Conservation (phyloP, 2,888 invertebrate genomes). For the Tortrix viridana region DNA sequence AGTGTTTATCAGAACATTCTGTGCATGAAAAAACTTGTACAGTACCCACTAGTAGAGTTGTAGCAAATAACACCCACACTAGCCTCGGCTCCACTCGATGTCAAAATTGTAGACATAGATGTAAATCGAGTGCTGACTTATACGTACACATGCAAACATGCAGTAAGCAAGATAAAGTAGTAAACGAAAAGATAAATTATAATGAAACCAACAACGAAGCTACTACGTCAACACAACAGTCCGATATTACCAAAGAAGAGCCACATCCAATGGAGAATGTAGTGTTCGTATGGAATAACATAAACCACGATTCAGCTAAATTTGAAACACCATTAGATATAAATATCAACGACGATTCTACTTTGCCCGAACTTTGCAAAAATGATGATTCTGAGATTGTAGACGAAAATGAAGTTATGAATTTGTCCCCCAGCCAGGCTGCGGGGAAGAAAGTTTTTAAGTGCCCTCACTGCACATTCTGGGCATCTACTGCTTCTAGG, state of each 20-base stretch:
- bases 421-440: slow-evolving; percentile 85
- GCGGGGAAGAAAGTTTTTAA: slow-evolving; percentile 93
- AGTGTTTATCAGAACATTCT: slow-evolving; percentile 91
- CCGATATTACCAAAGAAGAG: slow-evolving; percentile 60
- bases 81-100: slow-evolving; percentile 90
- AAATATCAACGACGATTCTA: slow-evolving; percentile 76
- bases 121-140: slow-evolving; percentile 92
- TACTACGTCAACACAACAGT: slow-evolving; percentile 58
- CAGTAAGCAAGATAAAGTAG: slow-evolving; percentile 71
- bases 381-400: slow-evolving; percentile 67
- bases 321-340: slow-evolving; percentile 74
- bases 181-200: slow-evolving; percentile 59
- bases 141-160: slow-evolving; percentile 90
- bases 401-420: slow-evolving; percentile 83
- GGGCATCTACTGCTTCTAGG: slow-evolving; percentile 96
- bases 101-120: slow-evolving; percentile 93
- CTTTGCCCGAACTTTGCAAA: slow-evolving; percentile 66
- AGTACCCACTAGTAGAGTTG: slow-evolving; percentile 69
- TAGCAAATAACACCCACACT: slow-evolving; percentile 68
- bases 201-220: slow-evolving; percentile 65
- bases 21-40: slow-evolving; percentile 90
- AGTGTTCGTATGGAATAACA: slow-evolving; percentile 92
- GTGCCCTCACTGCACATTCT: slow-evolving; percentile 96
- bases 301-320: slow-evolving; percentile 73
- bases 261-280: slow-evolving; percentile 92